Percentiles rank a stretch among this genome's conserved stretches.
Conservation (phyloP, 2,888 invertebrate genomes). For the Dicyrtomina minuta region DNA sequence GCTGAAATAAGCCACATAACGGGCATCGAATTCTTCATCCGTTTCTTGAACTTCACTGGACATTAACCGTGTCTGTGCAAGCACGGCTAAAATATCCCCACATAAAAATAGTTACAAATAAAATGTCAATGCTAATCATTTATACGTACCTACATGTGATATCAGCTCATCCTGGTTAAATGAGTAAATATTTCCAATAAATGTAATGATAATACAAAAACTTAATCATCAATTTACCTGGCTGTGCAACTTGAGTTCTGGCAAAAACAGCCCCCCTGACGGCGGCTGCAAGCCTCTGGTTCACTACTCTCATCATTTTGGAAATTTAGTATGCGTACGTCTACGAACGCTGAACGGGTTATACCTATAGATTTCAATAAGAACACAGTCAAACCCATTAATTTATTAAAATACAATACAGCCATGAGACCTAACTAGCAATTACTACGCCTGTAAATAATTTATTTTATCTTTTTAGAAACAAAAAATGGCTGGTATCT, state of each 20-base stretch:
- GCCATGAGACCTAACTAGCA: too few species aligned
- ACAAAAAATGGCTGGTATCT: too few species aligned
- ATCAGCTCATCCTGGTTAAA: too few species aligned
- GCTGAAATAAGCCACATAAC: conserved; percentile 81
- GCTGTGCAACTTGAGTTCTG: conserved; percentile 13
- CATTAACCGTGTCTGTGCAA: neutral
- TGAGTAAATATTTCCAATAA: too few species aligned
- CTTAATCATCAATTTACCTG: conserved; percentile 5
- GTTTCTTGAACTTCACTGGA: conserved; percentile 61
- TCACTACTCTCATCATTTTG: conserved; percentile 48
- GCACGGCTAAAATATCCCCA: neutral
- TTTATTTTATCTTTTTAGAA: too few species aligned
- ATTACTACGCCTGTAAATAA: too few species aligned
- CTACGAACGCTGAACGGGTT: neutral
- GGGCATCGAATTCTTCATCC: conserved; percentile 81
- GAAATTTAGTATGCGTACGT: neutral
- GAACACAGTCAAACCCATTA: neutral
- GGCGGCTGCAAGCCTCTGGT: conserved; percentile 37
- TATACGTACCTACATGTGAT: too few species aligned
- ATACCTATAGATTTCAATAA: neutral
- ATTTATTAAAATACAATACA: too few species aligned
- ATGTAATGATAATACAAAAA: neutral
- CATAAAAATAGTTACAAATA: too few species aligned
- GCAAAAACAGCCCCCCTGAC: conserved; percentile 35
- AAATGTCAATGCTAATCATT: too few species aligned